These are phyloP conservation scores for Auanema sp. DNA, from an alignment of 2,888 invertebrate genomes.

Conservation along the genomic window DNA sequence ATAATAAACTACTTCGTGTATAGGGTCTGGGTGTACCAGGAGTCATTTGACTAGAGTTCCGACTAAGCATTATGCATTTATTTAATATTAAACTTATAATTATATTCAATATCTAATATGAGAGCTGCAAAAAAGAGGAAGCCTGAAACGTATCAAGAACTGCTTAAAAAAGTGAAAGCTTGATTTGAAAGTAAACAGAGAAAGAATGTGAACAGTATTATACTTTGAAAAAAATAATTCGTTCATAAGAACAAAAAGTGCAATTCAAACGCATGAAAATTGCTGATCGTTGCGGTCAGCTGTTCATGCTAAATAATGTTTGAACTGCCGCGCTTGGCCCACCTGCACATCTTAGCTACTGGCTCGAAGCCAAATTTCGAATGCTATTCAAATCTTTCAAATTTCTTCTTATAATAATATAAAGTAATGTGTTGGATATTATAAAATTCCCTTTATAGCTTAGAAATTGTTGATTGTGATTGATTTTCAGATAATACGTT, in stretches of 20 bases:
- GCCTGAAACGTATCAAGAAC: neutral
- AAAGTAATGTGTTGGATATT: too few relatives aligned
- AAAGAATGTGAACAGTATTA: neutral
- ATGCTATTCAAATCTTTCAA: slow-evolving; percentile 1
- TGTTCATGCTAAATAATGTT: slow-evolving; percentile 11
- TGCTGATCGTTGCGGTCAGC: slow-evolving; percentile 20
- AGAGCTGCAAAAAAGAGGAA: neutral
- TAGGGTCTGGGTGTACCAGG: too few relatives aligned
- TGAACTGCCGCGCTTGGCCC: slow-evolving; percentile 23
- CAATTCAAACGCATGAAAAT: neutral
- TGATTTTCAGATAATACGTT: too few relatives aligned
- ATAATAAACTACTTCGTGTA: too few relatives aligned
- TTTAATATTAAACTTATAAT: too few relatives aligned
- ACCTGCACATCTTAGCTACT: slow-evolving; percentile 25
- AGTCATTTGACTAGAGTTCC: too few relatives aligned
- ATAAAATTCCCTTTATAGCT: too few relatives aligned
- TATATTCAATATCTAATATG: too few relatives aligned
- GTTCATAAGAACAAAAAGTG: neutral
- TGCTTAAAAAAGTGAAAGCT: neutral
- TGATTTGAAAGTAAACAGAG: slow-evolving; percentile 1
- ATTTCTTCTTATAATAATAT: too few relatives aligned
- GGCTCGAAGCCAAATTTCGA: neutral
- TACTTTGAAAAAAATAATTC: neutral
- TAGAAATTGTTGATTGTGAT: too few relatives aligned
- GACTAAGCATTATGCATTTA: too few relatives aligned